phyloP scores from a whole-genome alignment of 2,113 vertebrate species.

The Microcebus lehilahytsara region DNA sequence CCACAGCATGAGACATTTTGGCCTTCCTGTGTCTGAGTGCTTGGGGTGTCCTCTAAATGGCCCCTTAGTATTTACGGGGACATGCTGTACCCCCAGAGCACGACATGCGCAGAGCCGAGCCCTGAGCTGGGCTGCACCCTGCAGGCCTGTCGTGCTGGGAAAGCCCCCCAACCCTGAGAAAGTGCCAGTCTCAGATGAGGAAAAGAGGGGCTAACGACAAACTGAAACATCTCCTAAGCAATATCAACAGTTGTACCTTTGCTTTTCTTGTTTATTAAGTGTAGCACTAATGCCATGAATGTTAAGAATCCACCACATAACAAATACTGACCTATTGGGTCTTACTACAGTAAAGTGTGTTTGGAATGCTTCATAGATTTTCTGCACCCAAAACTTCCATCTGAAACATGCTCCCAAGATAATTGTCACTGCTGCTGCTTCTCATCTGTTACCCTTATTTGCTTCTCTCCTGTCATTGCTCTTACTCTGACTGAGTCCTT shows the following conservation, averaged over 20 bases:
- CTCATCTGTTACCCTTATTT: constrained; percentile 46
- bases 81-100: background rate
- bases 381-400: constrained; percentile 76
- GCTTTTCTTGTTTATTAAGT: constrained; percentile 70
- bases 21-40: rapidly evolving
- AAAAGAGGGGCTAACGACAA: constrained; percentile 57
- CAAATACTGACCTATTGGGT: constrained; percentile 63
- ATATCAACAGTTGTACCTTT: constrained; percentile 62
- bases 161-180: background rate
- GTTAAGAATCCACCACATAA: constrained; percentile 55
- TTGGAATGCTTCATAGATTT: constrained; percentile 67
- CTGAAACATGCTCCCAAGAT: constrained; percentile 68
- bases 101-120: background rate
- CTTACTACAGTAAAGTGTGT: constrained; percentile 55
- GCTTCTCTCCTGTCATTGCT: constrained; percentile 67
- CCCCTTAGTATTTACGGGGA: rapidly evolving
- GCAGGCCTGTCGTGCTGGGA: constrained; percentile 61
- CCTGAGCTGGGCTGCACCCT: constrained; percentile 52
- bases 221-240: constrained; percentile 60
- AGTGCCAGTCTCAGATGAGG: constrained; percentile 23
- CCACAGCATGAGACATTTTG: background rate
- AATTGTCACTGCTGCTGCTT: constrained; percentile 1
- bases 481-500: constrained; percentile 67
- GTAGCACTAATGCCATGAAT: constrained; percentile 69
- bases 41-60: constrained; percentile 38